Percentiles rank a stretch among this genome's conserved stretches.
phyloP scores from a whole-genome alignment of 2,797 vertebrate species.

The Alectoris magna region DNA sequence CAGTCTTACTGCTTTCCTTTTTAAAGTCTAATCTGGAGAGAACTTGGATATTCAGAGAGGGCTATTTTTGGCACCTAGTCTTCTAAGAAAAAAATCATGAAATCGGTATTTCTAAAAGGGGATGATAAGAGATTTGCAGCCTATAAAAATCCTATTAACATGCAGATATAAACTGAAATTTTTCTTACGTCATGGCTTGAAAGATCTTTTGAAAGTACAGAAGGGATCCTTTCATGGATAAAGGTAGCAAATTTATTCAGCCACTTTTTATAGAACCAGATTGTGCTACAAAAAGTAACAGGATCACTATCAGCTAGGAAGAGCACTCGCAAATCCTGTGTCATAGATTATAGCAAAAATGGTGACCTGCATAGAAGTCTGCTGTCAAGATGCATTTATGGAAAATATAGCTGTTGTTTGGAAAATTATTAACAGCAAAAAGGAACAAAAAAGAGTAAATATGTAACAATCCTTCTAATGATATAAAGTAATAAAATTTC shows the following conservation, averaged over 20 bases:
- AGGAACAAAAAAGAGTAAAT: background rate
- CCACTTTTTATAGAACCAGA: background rate
- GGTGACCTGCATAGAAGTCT: background rate
- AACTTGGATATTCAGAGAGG: background rate
- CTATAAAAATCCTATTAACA: constrained; percentile 52
- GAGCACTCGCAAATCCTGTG: background rate
- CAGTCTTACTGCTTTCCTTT: background rate
- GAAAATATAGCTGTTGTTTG: background rate
- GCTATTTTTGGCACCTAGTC: constrained; percentile 33
- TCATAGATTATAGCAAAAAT: constrained; percentile 7
- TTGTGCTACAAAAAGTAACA: background rate
- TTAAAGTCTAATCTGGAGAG: constrained; percentile 34
- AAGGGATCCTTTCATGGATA: background rate
- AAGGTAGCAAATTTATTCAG: background rate
- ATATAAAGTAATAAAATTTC: background rate
- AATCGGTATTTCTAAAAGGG: constrained; percentile 34
- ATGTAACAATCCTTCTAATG: background rate
- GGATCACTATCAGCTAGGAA: constrained; percentile 1
- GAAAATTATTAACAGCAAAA: background rate
- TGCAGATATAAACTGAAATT: background rate
- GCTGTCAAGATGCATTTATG: background rate
- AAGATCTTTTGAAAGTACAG: constrained; percentile 20
- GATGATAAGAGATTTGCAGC: constrained; percentile 43
- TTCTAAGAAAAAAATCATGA: constrained; percentile 43
- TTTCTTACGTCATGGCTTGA: constrained; percentile 10